These are phyloP conservation scores for Tinea pellionella DNA, from an alignment of 2,888 invertebrate genomes.

Conservation along the genomic window DNA sequence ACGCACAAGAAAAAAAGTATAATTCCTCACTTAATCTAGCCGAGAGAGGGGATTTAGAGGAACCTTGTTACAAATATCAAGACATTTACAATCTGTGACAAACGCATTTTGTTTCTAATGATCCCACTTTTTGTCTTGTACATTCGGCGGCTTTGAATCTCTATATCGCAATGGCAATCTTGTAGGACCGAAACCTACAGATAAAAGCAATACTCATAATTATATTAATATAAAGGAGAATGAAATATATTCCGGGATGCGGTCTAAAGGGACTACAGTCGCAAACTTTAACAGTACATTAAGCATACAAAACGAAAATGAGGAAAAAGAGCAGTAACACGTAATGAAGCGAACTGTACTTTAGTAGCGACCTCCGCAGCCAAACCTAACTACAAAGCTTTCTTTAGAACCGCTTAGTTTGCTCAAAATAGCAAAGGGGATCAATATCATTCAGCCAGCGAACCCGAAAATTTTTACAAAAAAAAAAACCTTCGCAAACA, in stretches of 20 bases:
- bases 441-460: conserved; percentile 38
- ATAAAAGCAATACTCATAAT: too few relatives aligned
- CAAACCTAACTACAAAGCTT: conserved; percentile 47
- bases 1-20: conserved; percentile 41
- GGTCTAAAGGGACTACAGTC: background rate
- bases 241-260: background rate
- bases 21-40: conserved; percentile 61
- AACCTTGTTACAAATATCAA: conserved; percentile 46
- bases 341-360: conserved; percentile 30
- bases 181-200: too few relatives aligned
- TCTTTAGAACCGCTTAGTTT: conserved; percentile 49
- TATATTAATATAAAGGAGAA: background rate
- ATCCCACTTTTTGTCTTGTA: background rate
- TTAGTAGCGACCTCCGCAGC: conserved; percentile 18
- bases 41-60: conserved; percentile 29
- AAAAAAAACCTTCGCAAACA: background rate
- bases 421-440: conserved; percentile 60
- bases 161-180: too few relatives aligned
- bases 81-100: conserved; percentile 29
- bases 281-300: conserved; percentile 33
- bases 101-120: conserved; percentile 21
- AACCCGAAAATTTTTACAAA: conserved; percentile 51
- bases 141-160: background rate
- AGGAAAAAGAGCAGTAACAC: conserved; percentile 29
- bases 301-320: conserved; percentile 32